Evolutionary conservation across 2,888 invertebrate genomes (phyloP).

Genomic region (Drosophila nr. perissopoda): DNA sequence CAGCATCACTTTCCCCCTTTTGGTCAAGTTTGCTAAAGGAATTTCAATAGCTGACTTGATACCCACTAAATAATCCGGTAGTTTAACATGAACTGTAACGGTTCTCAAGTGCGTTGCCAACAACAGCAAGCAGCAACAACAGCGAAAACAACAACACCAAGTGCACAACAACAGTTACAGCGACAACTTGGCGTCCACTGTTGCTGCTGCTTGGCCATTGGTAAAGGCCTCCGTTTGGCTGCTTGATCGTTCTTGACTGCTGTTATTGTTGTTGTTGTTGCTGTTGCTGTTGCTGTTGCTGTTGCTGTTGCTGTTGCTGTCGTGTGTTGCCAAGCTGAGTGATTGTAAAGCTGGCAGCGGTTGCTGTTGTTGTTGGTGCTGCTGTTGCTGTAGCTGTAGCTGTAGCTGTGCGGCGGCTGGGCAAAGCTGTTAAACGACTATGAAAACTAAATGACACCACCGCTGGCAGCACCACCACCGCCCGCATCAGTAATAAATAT

Average conservation of each 20-base stretch:
- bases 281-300: constrained; percentile 27
- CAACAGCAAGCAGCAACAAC: constrained; percentile 10
- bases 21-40: background rate
- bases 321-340: constrained; percentile 45
- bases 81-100: constrained; percentile 58
- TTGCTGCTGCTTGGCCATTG: constrained; percentile 35
- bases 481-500: constrained; percentile 46
- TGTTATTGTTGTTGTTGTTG: constrained; percentile 14
- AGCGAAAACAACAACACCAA: background rate
- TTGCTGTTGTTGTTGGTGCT: constrained; percentile 30
- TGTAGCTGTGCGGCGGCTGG: constrained; percentile 14
- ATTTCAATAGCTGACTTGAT: constrained; percentile 10
- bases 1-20: constrained; percentile 45
- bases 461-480: constrained; percentile 25
- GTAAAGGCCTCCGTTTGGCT: constrained; percentile 64
- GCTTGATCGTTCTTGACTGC: constrained; percentile 16
- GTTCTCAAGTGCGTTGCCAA: constrained; percentile 55
- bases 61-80: constrained; percentile 32
- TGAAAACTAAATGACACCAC: constrained; percentile 59
- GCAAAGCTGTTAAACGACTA: constrained; percentile 61
- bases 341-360: constrained; percentile 47
- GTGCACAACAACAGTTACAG: constrained; percentile 1
- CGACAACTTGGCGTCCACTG: constrained; percentile 42
- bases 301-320: constrained; percentile 31
- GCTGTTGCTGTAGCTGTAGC: constrained; percentile 20